phyloP scores from a whole-genome alignment of 2,888 invertebrate genomes.

The Luperina nickerlii region DNA sequence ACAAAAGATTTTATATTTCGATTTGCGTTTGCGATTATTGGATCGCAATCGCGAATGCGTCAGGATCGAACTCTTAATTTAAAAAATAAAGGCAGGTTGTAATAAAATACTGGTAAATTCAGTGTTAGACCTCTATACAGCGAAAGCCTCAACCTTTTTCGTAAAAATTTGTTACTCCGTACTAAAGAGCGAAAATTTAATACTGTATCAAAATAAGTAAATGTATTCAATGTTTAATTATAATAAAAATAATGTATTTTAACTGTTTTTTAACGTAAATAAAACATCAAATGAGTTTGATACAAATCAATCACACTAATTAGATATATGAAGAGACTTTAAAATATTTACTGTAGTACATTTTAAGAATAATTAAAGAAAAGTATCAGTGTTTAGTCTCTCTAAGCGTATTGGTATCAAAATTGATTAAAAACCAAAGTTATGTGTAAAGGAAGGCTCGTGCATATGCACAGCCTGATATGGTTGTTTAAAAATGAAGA shows the following conservation, averaged over 20 bases:
- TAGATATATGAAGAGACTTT: constrained; percentile 82
- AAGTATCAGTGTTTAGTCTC: constrained; percentile 77
- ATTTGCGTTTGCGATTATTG: constrained; percentile 63
- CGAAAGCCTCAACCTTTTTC: constrained; percentile 67
- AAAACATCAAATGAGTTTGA: constrained; percentile 70
- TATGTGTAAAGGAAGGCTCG: constrained; percentile 67
- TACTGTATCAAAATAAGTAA: constrained; percentile 78
- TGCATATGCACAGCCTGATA: constrained; percentile 66
- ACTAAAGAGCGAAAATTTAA: constrained; percentile 66
- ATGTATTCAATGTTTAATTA: constrained; percentile 84
- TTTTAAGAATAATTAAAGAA: constrained; percentile 77
- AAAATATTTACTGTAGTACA: constrained; percentile 80
- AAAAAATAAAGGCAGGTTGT: constrained; percentile 18
- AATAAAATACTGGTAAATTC: constrained; percentile 24
- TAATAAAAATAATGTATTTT: constrained; percentile 76
- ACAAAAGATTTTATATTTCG: constrained; percentile 79
- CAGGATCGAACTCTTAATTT: constrained; percentile 68
- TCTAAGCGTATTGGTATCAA: constrained; percentile 71
- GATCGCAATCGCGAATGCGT: constrained; percentile 55
- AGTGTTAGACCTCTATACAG: constrained; percentile 57
- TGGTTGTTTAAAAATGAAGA: constrained; percentile 79
- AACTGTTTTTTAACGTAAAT: constrained; percentile 79
- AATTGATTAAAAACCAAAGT: constrained; percentile 74
- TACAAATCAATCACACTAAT: constrained; percentile 68
- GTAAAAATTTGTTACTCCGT: constrained; percentile 81